Conservation (phyloP, 2,888 invertebrate species). For the Perithous albicinctus region DNA sequence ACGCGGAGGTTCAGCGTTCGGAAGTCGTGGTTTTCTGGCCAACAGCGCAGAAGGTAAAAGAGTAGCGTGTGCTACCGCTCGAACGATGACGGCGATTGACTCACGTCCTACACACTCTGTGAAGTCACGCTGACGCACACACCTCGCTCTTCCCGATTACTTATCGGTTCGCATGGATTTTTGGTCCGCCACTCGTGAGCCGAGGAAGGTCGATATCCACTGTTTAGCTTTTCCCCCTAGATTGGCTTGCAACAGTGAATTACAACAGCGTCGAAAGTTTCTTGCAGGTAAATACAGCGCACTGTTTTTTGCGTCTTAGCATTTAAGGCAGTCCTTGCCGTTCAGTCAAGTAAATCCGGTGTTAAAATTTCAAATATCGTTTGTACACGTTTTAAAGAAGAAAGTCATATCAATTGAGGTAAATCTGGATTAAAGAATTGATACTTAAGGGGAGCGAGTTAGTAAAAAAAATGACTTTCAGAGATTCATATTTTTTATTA, state of each 20-base stretch:
- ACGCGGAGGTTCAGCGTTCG: slow-evolving; percentile 39
- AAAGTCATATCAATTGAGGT: no score
- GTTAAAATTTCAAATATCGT: no score
- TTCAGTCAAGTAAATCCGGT: no score
- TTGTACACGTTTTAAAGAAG: no score
- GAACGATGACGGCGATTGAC: slow-evolving; percentile 49
- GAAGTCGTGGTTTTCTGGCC: slow-evolving; percentile 15
- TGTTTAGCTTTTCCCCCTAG: background rate
- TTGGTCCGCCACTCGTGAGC: slow-evolving; percentile 51
- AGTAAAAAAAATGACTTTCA: no score
- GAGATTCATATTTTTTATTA: no score
- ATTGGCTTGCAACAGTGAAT: background rate
- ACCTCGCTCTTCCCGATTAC: slow-evolving; percentile 33
- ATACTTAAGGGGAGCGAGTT: background rate
- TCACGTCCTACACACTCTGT: slow-evolving; percentile 26
- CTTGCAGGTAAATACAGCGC: background rate
- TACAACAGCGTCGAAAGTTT: background rate
- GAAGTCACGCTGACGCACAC: slow-evolving; percentile 50
- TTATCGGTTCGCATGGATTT: slow-evolving; percentile 70
- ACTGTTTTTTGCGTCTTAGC: background rate
- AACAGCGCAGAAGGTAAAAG: slow-evolving; percentile 12
- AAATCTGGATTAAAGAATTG: no score
- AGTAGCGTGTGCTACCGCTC: background rate
- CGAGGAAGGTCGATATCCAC: slow-evolving; percentile 1
- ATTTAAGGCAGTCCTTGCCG: no score